These are phyloP conservation scores for Vulpes vulpes DNA, from an alignment of 2,113 vertebrate genomes.

Conservation along the genomic window DNA sequence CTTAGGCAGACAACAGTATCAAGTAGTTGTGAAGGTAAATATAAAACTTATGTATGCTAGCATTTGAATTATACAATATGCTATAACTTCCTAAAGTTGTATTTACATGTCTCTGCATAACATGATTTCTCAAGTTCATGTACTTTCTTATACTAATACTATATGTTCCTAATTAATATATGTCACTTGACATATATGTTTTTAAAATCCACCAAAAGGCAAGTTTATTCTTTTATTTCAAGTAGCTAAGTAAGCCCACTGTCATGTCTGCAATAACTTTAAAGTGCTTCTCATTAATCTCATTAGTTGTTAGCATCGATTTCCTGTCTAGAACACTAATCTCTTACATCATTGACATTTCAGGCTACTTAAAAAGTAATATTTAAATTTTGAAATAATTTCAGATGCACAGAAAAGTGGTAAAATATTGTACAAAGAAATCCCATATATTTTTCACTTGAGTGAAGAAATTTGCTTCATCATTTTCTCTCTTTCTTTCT, in stretches of 20 bases:
- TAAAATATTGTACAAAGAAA: neutral
- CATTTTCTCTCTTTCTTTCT: neutral
- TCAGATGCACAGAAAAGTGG: neutral
- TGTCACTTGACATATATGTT: neutral
- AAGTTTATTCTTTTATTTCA: neutral
- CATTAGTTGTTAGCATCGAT: neutral
- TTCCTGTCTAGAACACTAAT: neutral
- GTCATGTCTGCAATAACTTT: neutral
- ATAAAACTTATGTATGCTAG: neutral
- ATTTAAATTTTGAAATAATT: constrained; percentile 25
- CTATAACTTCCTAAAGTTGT: constrained; percentile 26
- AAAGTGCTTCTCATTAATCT: neutral
- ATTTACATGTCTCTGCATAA: neutral
- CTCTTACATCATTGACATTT: neutral
- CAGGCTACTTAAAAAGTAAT: neutral
- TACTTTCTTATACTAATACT: neutral
- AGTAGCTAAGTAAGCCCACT: neutral
- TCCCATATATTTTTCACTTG: neutral
- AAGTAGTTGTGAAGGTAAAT: constrained; percentile 93
- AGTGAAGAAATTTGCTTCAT: neutral
- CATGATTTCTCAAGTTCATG: neutral
- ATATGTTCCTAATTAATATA: neutral
- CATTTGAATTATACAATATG: neutral
- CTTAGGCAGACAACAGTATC: constrained; percentile 90
- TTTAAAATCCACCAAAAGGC: neutral